Conservation (phyloP, 2,888 invertebrate genomes). For the Frankliniella intonsa region DNA sequence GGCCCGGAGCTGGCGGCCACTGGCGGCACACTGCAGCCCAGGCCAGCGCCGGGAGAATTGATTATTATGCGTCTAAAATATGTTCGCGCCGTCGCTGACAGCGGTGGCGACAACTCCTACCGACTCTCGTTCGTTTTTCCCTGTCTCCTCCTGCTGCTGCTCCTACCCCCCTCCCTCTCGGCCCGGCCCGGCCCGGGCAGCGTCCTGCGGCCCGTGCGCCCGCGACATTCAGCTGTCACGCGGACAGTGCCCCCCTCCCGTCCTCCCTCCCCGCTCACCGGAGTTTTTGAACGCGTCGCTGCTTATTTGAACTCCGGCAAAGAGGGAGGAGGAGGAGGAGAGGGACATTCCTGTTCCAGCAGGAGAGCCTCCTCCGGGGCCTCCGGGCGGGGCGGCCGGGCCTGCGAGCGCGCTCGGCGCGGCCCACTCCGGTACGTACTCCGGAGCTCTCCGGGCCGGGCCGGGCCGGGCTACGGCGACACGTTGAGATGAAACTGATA, state of each 20-base stretch:
- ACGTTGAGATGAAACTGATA: slow-evolving; percentile 31
- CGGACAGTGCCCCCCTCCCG: not conserved
- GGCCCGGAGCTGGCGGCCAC: too few relatives aligned
- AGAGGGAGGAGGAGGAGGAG: too few relatives aligned
- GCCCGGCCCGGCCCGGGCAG: not conserved
- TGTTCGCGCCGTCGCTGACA: slow-evolving; percentile 22
- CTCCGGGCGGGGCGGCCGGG: too few relatives aligned
- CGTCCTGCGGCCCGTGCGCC: not conserved
- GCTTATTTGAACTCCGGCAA: not conserved
- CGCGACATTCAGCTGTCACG: not conserved
- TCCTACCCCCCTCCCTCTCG: not conserved
- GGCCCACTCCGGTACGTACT: not conserved
- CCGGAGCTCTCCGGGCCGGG: not conserved
- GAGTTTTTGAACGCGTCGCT: not conserved
- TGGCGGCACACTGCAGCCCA: not conserved
- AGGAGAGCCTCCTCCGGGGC: too few relatives aligned
- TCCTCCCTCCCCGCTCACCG: not conserved
- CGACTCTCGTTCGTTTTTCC: not conserved
- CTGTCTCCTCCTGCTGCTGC: not conserved
- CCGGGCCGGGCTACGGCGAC: slow-evolving; percentile 15
- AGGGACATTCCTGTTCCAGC: too few relatives aligned
- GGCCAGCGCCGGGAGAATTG: not conserved
- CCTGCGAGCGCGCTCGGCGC: not conserved
- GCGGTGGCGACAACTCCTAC: slow-evolving; percentile 12
- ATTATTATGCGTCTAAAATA: not conserved